Base-by-base conservation (phyloP, 2,888 invertebrate species). In the Rhagophthalmus giganteus region DNA sequence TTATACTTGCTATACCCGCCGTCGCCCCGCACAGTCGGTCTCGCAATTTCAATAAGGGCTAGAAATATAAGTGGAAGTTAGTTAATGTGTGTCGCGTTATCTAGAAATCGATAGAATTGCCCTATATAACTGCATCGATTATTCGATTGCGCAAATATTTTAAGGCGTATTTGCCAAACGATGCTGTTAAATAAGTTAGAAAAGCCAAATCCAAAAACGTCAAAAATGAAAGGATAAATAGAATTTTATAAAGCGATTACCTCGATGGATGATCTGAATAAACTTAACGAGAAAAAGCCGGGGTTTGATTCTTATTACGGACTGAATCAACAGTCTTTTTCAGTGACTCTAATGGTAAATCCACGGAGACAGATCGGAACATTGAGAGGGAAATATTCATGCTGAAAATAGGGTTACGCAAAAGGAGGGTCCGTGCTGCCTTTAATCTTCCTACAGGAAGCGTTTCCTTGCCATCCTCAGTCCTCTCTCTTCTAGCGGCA, bases 321-420 rank as follows among this genome's bases (percentile, higher is more conserved):
- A 54, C 48, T 49, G 54, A 55, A 59, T 59, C 58, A 59, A 59
- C 58, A 59, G 58, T 59, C 51, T 49, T 57, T 53, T 57, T 55
- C 51, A 52, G 42, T 20, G 54, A 41, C 40, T 45, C 42, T 49
- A 54, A 55, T 54, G 55, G 42, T 41, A 55, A 58, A 59, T 62
- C 59, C 58, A 54, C 54, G 45, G 58, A 62, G 62, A 61, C 63
- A 63, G 64, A 64, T 61, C 63, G 57, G 57, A 57, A 49, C 57
- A 60, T 60, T 60, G 61, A 63, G 58, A 58, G 59, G 60, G 61
- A 64, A 65, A 68, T 67, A 68, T 67, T 67, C 69, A 66, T 65
- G 67, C 64, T 64, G 65, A 64, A 68, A 68, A 67, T 63, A 63
- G 66, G 63, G 64, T 67, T 65, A 65, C 56, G 59, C 47, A 55